phyloP scores from a whole-genome alignment of 1,140 invertebrate species.

The Spodoptera litura region DNA sequence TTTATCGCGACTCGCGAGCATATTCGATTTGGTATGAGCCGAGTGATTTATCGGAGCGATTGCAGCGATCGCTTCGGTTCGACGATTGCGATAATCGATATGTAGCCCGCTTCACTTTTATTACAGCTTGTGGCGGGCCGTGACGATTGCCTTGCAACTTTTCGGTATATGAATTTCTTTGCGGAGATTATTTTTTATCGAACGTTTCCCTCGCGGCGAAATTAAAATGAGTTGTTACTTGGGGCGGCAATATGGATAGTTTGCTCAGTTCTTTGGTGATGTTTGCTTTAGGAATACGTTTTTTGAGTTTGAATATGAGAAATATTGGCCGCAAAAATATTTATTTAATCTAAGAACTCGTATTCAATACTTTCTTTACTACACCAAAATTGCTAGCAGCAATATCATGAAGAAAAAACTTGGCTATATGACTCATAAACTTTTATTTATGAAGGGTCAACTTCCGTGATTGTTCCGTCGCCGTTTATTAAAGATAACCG shows the following conservation, averaged over 20 bases:
- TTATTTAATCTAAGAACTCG: too few relatives aligned
- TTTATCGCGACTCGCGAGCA: conserved; percentile 56
- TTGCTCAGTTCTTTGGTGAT: too few relatives aligned
- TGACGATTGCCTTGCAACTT: conserved; percentile 58
- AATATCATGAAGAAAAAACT: not conserved
- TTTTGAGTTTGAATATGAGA: too few relatives aligned
- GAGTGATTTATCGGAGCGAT: conserved; percentile 76
- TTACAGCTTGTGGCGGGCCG: conserved; percentile 58
- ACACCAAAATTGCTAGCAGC: not conserved
- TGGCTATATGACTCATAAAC: conserved; percentile 6
- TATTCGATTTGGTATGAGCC: conserved; percentile 66
- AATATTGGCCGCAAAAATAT: too few relatives aligned
- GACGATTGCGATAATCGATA: conserved; percentile 75
- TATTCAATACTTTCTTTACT: not conserved
- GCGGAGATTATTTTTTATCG: conserved; percentile 13
- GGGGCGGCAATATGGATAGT: too few relatives aligned
- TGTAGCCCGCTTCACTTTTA: conserved; percentile 67
- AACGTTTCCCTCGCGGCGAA: conserved; percentile 8
- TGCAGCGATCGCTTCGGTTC: conserved; percentile 66
- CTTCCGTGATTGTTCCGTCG: conserved; percentile 26
- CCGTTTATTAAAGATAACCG: conserved; percentile 34
- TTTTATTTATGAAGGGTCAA: conserved; percentile 37
- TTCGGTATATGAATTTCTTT: conserved; percentile 26
- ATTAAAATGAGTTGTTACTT: conserved; percentile 8
- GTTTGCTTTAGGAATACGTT: too few relatives aligned